A percentile compares a stretch with the other conserved stretches of the same genome.
Evolutionary conservation across 2,888 invertebrate genomes (phyloP).

Genomic region (Pasiphila rectangulata): DNA sequence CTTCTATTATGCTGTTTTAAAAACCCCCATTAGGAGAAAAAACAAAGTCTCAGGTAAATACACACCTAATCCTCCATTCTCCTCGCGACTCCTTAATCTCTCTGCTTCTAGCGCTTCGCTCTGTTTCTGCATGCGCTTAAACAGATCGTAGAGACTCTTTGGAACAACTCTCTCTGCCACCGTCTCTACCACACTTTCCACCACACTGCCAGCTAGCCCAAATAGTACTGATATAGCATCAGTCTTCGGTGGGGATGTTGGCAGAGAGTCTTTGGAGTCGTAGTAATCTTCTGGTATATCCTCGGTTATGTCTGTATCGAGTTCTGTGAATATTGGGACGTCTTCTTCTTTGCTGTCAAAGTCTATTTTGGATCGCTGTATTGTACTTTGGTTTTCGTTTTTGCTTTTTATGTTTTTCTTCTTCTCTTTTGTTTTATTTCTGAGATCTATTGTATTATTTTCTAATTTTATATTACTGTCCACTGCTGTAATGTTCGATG

Average conservation of each 20-base stretch:
- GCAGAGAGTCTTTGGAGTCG: conserved; percentile 66
- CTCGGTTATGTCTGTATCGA: conserved; percentile 55
- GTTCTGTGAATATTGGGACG: conserved; percentile 61
- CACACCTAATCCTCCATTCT: conserved; percentile 75
- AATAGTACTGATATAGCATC: conserved; percentile 70
- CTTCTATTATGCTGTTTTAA: background rate
- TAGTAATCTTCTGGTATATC: conserved; percentile 74
- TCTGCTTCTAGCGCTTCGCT: conserved; percentile 71
- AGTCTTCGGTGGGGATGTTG: conserved; percentile 65
- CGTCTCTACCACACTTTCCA: conserved; percentile 68
- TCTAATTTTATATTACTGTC: conserved; percentile 1
- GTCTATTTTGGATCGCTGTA: conserved; percentile 35
- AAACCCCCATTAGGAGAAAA: background rate
- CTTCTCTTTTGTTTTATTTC: conserved; percentile 1
- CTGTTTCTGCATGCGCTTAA: conserved; percentile 72
- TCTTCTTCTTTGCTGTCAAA: conserved; percentile 42
- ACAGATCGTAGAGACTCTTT: conserved; percentile 65
- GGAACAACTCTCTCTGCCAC: conserved; percentile 74
- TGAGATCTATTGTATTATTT: background rate
- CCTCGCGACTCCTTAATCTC: conserved; percentile 69
- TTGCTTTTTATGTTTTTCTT: conserved; percentile 8
- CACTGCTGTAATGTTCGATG: background rate
- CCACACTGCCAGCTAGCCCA: conserved; percentile 72
- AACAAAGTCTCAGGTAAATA: conserved; percentile 6
- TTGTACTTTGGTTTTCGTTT: conserved; percentile 4